A percentile compares a stretch with the other conserved stretches of the same genome.
Conservation (phyloP, 2,888 invertebrate species). For the Chalcis sispes region DNA sequence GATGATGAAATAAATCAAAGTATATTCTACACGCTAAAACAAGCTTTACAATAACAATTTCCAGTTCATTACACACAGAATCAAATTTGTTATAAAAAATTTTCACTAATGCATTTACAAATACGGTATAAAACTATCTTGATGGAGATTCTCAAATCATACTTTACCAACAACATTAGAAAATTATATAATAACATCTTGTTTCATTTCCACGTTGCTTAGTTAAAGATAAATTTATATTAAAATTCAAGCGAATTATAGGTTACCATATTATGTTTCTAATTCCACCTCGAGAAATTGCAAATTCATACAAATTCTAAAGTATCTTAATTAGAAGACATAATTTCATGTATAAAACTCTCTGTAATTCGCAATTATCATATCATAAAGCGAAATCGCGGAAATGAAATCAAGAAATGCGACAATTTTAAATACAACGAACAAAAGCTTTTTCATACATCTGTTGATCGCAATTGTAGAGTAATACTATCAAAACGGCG, state of each 20-base stretch:
- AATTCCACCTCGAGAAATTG: not conserved
- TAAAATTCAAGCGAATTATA: not conserved
- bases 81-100: not conserved
- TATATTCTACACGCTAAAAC: not conserved
- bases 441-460: no score
- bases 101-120: not conserved
- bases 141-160: not conserved
- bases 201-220: not conserved
- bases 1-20: not conserved
- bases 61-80: not conserved
- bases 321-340: not conserved
- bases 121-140: not conserved
- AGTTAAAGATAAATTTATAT: not conserved
- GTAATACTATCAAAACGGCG: no score
- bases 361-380: no score
- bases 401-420: no score
- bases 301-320: not conserved
- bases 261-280: not conserved
- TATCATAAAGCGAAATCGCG: no score
- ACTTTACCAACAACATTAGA: slow-evolving; percentile 12
- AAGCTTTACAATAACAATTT: not conserved
- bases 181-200: not conserved
- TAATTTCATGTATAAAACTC: no score
- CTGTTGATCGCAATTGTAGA: no score
- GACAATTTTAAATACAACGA: no score